Conservation (phyloP, 2,113 vertebrate species). For the Erythrolamprus reginae region DNA sequence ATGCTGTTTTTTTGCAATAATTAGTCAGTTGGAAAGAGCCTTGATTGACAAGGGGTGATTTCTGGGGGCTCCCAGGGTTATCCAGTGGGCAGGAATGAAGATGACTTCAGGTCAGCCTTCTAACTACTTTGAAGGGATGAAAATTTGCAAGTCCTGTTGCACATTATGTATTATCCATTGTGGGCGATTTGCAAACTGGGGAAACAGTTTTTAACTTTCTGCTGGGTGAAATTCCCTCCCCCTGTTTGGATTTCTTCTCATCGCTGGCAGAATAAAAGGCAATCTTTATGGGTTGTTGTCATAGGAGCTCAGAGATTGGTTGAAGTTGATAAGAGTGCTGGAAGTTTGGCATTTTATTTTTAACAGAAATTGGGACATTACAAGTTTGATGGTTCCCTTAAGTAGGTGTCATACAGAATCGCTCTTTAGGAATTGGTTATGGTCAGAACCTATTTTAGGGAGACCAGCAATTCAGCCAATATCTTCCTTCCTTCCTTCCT, state of each 20-base stretch:
- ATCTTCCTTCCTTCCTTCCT: too few species aligned
- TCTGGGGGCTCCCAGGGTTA: background rate
- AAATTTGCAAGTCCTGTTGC: background rate
- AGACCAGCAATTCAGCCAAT: background rate
- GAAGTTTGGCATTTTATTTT: background rate
- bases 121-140: background rate
- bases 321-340: background rate
- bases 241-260: background rate
- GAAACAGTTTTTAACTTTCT: background rate
- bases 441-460: background rate
- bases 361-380: background rate
- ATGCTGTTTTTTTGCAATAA: background rate
- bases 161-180: background rate
- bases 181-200: background rate
- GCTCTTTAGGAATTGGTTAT: background rate
- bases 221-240: too few species aligned
- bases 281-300: background rate
- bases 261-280: background rate
- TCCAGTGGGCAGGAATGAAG: background rate
- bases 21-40: background rate
- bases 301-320: background rate
- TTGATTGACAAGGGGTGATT: background rate
- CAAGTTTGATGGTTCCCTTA: background rate
- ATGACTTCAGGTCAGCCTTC: background rate
- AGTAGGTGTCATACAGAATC: background rate